Conservation (phyloP, 2,797 vertebrate species). For the Austrolebias charrua region DNA sequence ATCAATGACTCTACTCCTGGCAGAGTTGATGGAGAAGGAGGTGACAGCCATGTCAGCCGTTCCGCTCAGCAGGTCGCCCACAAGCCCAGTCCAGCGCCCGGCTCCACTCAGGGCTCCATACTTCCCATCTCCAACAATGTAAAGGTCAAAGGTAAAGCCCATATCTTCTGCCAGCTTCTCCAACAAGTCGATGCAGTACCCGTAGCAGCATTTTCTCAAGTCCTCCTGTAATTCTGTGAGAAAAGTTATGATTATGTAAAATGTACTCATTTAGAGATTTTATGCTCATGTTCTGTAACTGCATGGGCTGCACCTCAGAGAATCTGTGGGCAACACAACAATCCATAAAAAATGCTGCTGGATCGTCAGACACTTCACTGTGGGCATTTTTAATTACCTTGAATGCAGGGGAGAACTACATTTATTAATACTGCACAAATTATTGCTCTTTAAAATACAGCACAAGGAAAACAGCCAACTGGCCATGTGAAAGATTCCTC, state of each 20-base stretch:
- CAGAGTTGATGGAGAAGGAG: slow-evolving; percentile 95
- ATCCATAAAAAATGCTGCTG: slow-evolving; percentile 22
- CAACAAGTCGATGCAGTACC: slow-evolving; percentile 94
- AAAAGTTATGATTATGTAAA: slow-evolving; percentile 28
- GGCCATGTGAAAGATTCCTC: slow-evolving; percentile 21
- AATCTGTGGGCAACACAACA: slow-evolving; percentile 17
- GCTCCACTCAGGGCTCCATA: slow-evolving; percentile 85
- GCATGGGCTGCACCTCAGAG: slow-evolving; percentile 15
- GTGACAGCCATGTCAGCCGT: slow-evolving; percentile 93
- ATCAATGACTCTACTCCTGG: slow-evolving; percentile 89
- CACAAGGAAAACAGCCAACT: slow-evolving; percentile 5
- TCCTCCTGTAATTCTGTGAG: slow-evolving; percentile 72
- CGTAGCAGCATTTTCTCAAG: slow-evolving; percentile 90
- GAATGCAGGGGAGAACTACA: not conserved
- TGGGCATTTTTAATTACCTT: slow-evolving; percentile 35
- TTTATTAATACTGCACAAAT: slow-evolving; percentile 27
- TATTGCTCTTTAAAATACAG: slow-evolving; percentile 2
- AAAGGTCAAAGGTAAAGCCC: slow-evolving; percentile 91
- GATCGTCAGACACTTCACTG: slow-evolving; percentile 16
- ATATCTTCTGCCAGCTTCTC: slow-evolving; percentile 91
- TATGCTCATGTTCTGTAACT: slow-evolving; percentile 21
- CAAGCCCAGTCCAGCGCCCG: slow-evolving; percentile 90
- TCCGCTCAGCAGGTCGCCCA: slow-evolving; percentile 90
- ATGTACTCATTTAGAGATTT: not conserved
- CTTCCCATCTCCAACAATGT: slow-evolving; percentile 93